Evolutionary conservation across 2,888 invertebrate species (phyloP).

Genomic region (Cactoblastis cactorum): DNA sequence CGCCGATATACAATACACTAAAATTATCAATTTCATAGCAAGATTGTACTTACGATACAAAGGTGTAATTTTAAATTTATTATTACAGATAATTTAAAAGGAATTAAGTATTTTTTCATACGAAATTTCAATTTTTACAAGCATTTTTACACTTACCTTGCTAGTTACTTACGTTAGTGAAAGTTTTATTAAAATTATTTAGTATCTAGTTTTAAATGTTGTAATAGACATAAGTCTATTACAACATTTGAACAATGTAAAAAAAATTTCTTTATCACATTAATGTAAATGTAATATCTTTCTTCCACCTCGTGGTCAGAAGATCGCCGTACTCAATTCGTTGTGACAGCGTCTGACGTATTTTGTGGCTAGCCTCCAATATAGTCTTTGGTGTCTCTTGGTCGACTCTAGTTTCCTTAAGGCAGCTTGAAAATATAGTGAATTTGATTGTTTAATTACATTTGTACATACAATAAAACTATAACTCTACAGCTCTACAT

Average conservation of each 20-base stretch:
- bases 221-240: too few species aligned
- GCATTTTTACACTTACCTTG: too few species aligned
- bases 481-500: too few species aligned
- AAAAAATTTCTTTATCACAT: neutral
- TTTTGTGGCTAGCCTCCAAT: neutral
- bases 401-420: neutral
- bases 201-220: too few species aligned
- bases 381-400: neutral
- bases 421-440: neutral
- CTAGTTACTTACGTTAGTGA: too few species aligned
- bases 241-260: too few species aligned
- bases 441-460: too few species aligned
- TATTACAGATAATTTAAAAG: neutral
- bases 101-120: neutral
- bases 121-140: neutral
- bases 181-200: too few species aligned
- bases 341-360: neutral
- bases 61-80: neutral
- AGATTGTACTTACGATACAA: neutral
- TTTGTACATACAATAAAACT: too few species aligned
- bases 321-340: neutral
- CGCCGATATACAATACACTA: conserved; percentile 1
- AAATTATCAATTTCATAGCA: conserved; percentile 13
- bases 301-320: neutral
- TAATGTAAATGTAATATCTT: neutral